Evolutionary conservation across 2,113 vertebrate genomes (phyloP).

Genomic region (Baryphthengus martii): DNA sequence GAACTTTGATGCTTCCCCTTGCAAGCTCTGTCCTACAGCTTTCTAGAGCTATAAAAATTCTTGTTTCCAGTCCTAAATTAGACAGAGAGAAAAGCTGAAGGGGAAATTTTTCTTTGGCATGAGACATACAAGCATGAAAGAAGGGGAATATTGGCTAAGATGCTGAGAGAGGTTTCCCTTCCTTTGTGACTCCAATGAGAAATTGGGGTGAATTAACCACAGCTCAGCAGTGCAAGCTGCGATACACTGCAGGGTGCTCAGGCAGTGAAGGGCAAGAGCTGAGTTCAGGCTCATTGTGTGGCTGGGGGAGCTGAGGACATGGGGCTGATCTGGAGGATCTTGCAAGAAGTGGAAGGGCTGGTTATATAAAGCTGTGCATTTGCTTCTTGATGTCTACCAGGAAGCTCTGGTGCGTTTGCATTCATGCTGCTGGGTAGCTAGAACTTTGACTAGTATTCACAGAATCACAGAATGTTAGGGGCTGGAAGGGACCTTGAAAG

Average conservation of each 20-base stretch:
- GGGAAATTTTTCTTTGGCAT: neutral
- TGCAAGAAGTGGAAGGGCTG: neutral
- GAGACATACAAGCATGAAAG: neutral
- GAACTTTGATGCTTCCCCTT: neutral
- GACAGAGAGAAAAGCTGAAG: neutral
- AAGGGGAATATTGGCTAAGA: neutral
- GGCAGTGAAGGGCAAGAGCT: neutral
- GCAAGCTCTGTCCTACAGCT: neutral
- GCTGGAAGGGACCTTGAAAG: too few relatives aligned
- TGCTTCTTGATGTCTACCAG: neutral
- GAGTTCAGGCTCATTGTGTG: neutral
- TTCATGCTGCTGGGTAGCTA: neutral
- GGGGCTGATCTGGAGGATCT: fast-evolving
- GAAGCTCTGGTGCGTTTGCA: neutral
- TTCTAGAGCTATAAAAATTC: neutral
- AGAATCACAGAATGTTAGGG: too few relatives aligned
- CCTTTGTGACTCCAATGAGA: neutral
- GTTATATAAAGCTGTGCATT: neutral
- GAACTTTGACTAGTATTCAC: neutral
- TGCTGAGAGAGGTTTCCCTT: neutral
- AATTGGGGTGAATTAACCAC: neutral
- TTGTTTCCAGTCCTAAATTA: neutral
- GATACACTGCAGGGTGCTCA: neutral
- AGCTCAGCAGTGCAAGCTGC: fast-evolving
- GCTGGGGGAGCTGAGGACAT: neutral